Evolutionary conservation across 2,797 vertebrate species (phyloP).

Genomic region (Peromyscus aztecus): DNA sequence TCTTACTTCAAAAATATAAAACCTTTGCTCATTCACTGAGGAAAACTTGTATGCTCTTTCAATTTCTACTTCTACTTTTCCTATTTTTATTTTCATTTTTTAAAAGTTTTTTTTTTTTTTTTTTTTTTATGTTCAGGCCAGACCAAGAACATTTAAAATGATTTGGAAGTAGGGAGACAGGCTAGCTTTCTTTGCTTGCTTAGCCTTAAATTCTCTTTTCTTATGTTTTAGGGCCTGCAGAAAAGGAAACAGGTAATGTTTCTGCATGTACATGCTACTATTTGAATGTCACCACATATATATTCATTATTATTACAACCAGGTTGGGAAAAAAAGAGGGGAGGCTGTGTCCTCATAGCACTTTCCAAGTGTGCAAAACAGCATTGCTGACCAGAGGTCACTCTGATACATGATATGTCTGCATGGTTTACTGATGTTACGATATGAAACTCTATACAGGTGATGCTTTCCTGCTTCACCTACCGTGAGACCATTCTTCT

Average conservation of each 20-base stretch:
- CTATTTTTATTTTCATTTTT: background rate
- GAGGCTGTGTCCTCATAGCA: background rate
- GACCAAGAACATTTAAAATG: slow-evolving; percentile 48
- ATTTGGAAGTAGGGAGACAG: slow-evolving; percentile 1
- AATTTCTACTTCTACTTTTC: background rate
- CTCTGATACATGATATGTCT: background rate
- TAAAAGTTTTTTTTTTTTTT: background rate
- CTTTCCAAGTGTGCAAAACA: background rate
- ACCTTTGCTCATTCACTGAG: background rate
- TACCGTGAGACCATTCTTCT: background rate
- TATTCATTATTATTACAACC: background rate
- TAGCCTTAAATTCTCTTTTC: slow-evolving; percentile 76
- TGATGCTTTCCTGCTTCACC: background rate
- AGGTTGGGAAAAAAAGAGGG: background rate
- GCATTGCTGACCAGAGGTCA: background rate
- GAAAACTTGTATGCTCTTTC: background rate
- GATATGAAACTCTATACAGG: background rate
- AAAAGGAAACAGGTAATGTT: slow-evolving; percentile 90
- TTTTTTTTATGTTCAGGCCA: background rate
- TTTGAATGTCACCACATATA: background rate
- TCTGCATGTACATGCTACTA: slow-evolving; percentile 80
- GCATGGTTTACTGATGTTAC: background rate
- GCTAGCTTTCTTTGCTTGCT: background rate
- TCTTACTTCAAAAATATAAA: background rate
- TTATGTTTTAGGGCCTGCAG: slow-evolving; percentile 85